These are phyloP conservation scores for Apamea monoglypha DNA, from an alignment of 2,888 invertebrate species.

Conservation along the genomic window DNA sequence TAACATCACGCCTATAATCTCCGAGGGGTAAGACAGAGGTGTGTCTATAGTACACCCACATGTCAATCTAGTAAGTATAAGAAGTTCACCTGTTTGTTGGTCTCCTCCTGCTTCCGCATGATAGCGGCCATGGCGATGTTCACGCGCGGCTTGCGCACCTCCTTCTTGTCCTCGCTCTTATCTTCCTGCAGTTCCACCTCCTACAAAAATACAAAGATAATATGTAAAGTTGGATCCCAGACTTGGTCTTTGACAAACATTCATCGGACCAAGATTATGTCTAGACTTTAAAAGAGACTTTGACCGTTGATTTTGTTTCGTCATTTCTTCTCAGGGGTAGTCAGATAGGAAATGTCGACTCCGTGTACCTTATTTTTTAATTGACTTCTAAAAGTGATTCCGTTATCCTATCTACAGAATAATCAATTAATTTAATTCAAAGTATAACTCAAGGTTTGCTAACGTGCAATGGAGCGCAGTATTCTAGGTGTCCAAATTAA, in stretches of 20 bases:
- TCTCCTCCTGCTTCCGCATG: slow-evolving; percentile 93
- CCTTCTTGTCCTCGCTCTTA: slow-evolving; percentile 81
- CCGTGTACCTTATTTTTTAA: too few relatives aligned
- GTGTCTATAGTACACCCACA: background rate
- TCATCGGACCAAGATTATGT: too few relatives aligned
- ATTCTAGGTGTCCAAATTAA: too few relatives aligned
- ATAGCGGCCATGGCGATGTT: slow-evolving; percentile 95
- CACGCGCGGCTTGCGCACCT: slow-evolving; percentile 91
- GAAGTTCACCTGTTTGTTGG: slow-evolving; percentile 91
- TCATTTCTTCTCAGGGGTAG: too few relatives aligned
- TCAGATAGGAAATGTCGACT: too few relatives aligned
- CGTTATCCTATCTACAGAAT: too few relatives aligned
- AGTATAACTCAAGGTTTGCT: too few relatives aligned
- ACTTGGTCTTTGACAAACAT: background rate
- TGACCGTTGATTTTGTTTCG: too few relatives aligned
- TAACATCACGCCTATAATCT: background rate
- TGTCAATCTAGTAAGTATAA: background rate
- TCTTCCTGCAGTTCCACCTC: slow-evolving; percentile 77
- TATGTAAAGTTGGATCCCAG: background rate
- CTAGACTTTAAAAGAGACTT: too few relatives aligned
- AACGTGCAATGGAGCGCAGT: too few relatives aligned
- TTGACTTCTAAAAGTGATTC: too few relatives aligned
- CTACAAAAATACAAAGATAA: slow-evolving; percentile 49
- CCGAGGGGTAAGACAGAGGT: background rate
- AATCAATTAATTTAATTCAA: too few relatives aligned